These are phyloP conservation scores for Cardiocondyla obscurior DNA, from an alignment of 1,140 invertebrate genomes.

Conservation along the genomic window DNA sequence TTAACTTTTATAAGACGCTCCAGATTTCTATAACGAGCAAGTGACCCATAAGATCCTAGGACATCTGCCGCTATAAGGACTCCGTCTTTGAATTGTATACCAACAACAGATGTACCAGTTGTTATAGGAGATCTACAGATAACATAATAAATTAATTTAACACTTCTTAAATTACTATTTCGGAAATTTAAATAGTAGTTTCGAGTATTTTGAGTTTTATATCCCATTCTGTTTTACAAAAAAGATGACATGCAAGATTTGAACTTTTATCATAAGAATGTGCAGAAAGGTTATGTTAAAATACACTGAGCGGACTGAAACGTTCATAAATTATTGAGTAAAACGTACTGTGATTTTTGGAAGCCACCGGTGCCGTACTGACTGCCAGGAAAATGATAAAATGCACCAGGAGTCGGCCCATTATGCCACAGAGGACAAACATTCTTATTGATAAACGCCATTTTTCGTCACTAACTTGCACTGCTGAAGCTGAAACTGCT, in stretches of 20 bases:
- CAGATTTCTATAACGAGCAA: slow-evolving; percentile 94
- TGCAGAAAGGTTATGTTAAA: not conserved
- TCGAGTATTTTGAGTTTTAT: not conserved
- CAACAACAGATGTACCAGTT: slow-evolving; percentile 96
- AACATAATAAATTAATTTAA: not conserved
- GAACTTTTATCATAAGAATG: not conserved
- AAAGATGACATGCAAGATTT: slow-evolving; percentile 58
- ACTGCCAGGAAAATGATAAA: slow-evolving; percentile 88
- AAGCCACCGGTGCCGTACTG: slow-evolving; percentile 78
- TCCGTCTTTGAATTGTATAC: slow-evolving; percentile 93
- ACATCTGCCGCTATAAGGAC: slow-evolving; percentile 96
- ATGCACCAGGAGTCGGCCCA: slow-evolving; percentile 88
- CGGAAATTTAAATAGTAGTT: not conserved
- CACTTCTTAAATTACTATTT: not conserved
- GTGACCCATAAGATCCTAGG: slow-evolving; percentile 95
- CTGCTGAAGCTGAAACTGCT: no score
- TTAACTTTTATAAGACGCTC: slow-evolving; percentile 95
- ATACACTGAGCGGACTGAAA: not conserved
- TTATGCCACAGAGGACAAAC: slow-evolving; percentile 87
- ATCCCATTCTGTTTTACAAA: not conserved
- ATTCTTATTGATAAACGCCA: slow-evolving; percentile 71
- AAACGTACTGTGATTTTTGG: slow-evolving; percentile 88
- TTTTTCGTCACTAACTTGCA: slow-evolving; percentile 51
- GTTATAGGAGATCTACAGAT: slow-evolving; percentile 90
- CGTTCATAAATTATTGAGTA: not conserved